These are phyloP conservation scores for Gulo gulo DNA, from an alignment of 2,113 vertebrate genomes.

Conservation along the genomic window DNA sequence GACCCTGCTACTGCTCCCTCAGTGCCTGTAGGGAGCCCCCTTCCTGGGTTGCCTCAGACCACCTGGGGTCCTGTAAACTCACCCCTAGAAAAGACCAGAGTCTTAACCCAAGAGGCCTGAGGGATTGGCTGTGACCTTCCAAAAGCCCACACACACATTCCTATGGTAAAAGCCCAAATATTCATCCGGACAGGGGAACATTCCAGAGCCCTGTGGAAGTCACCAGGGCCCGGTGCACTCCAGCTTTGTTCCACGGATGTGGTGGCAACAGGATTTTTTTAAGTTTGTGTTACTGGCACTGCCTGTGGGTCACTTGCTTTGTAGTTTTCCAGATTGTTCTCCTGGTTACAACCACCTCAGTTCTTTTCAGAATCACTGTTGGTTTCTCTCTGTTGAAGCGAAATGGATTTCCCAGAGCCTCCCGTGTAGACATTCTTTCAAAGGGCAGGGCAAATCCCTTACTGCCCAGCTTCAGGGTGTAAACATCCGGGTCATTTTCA, in stretches of 20 bases:
- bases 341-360: not conserved
- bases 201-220: not conserved
- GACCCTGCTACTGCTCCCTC: not conserved
- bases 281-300: rapidly evolving
- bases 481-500: not conserved
- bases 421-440: not conserved
- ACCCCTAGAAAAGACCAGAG: not conserved
- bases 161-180: not conserved
- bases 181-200: not conserved
- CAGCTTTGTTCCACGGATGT: rapidly evolving
- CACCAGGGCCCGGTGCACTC: rapidly evolving
- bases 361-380: not conserved
- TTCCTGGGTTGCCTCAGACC: not conserved
- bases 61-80: not conserved
- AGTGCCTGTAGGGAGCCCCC: not conserved
- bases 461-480: rapidly evolving
- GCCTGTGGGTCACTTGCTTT: not conserved
- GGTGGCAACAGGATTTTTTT: rapidly evolving
- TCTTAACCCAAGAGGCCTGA: not conserved
- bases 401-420: not conserved
- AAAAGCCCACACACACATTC: not conserved
- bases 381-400: not conserved
- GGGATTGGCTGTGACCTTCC: not conserved
- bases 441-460: not conserved
- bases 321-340: not conserved